Evolutionary conservation across 2,888 invertebrate species (phyloP), one percentile per base, ranked within the genome.

Genomic region (Cheilosia scutellata): DNA sequence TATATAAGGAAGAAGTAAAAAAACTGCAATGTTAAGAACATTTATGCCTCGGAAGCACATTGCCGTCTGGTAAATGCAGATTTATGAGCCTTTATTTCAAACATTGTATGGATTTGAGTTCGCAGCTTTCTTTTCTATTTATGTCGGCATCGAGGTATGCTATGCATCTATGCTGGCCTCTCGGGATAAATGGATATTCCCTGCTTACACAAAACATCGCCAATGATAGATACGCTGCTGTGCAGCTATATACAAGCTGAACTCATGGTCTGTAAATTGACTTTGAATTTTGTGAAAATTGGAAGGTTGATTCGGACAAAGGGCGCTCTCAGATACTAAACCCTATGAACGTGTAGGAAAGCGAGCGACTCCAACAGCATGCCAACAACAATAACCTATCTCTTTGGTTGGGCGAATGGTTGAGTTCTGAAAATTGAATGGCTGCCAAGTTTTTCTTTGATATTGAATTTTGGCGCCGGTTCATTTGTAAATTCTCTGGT

Each of bases 401-500:
- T 83, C 63, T 74, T 78, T 70, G 49, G 42, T 62, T 40, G 57
- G 66, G 42, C 58, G 60, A 44, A 55, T 47, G 58, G 20, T 44
- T 65, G 42, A 58, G 29, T 51, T 63, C 37, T 7, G 40, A 58
- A 53, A 70, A 71, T 70, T 80, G 80, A 84, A 75, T 80, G 70
- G 74, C 37, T 84, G 83, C 83, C 83, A 84, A 84, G 79, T 84
- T 84, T 84, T 75, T 60, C 70, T 80, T 80, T 75, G 75, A 80
- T 84, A 75, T 75, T 80, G 74, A 84, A 80, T 79, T 84, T 84
- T 79, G 80, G 80, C 84, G 80, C 71, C 80, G 80, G 80, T 80
- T 75, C 75, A 80, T 84, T 76, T 84, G 84, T 80, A 80, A 80
- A 80, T 80, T 84, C 51, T 80, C 70, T 58, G 75, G 75, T 80